Percentiles rank a stretch among this genome's conserved stretches.
Evolutionary conservation across 37 sponge, comb jelly and placozoan genomes (phyloP).

Genomic region (Ianthella basta): DNA sequence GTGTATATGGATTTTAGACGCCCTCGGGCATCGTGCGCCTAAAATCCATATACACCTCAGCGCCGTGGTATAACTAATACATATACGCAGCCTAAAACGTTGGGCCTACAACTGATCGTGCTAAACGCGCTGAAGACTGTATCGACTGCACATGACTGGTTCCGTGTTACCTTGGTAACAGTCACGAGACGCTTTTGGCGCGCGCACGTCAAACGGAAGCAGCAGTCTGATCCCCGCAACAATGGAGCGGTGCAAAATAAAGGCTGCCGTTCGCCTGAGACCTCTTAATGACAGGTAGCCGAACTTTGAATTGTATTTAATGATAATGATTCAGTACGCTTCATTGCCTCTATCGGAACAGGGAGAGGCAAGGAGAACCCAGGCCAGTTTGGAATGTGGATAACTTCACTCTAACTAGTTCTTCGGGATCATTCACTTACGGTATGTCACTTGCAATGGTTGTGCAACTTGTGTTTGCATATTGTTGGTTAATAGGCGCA

Average conservation of each 20-base stretch:
- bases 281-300: constrained; percentile 35
- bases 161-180: background rate
- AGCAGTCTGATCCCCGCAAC: too few relatives aligned
- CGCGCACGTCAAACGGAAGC: too few relatives aligned
- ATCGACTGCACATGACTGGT: background rate
- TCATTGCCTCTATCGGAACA: too few relatives aligned
- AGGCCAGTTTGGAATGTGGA: background rate
- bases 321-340: background rate
- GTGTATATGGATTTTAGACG: too few relatives aligned
- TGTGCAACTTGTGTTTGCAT: too few relatives aligned
- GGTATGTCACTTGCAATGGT: background rate
- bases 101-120: too few relatives aligned
- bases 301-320: background rate
- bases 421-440: background rate
- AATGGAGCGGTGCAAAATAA: constrained; percentile 32
- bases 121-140: too few relatives aligned
- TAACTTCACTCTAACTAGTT: background rate
- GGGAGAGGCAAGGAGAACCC: background rate
- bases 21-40: too few relatives aligned
- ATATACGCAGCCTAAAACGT: too few relatives aligned
- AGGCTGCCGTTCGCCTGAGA: constrained; percentile 41
- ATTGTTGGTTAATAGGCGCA: too few relatives aligned
- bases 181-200: background rate
- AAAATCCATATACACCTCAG: too few relatives aligned
- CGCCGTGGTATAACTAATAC: too few relatives aligned